Percentiles rank a stretch among this genome's conserved stretches.
phyloP scores from a whole-genome alignment of 2,888 invertebrate genomes.

The Ceramica pisi region DNA sequence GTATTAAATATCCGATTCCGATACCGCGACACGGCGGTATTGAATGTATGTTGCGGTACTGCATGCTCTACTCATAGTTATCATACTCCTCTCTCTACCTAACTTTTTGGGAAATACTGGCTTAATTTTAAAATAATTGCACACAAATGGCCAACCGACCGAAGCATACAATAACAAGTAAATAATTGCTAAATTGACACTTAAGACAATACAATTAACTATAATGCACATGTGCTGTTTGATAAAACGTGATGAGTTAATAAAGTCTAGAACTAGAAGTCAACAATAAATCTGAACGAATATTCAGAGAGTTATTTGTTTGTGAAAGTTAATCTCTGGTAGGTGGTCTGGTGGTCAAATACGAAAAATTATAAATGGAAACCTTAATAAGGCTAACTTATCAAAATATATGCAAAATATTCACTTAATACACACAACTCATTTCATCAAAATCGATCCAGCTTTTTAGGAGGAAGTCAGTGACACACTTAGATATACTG shows the following conservation, averaged over 20 bases:
- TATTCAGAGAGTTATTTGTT: background rate
- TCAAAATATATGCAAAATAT: too few relatives aligned
- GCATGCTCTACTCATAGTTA: too few relatives aligned
- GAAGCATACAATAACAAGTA: constrained; percentile 17
- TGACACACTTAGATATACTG: too few relatives aligned
- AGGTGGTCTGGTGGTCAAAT: too few relatives aligned
- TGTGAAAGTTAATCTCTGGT: too few relatives aligned
- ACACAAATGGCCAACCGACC: background rate
- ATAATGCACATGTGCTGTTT: constrained; percentile 7
- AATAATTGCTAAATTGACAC: constrained; percentile 33
- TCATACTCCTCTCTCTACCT: background rate
- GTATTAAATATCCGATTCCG: too few relatives aligned
- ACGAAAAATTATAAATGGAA: background rate
- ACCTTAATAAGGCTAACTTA: too few relatives aligned
- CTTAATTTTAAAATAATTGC: background rate
- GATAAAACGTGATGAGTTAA: constrained; percentile 10
- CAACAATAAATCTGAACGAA: background rate
- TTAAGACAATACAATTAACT: constrained; percentile 41
- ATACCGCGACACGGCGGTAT: too few relatives aligned
- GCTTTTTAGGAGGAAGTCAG: too few relatives aligned
- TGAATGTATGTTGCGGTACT: too few relatives aligned
- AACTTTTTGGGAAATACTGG: background rate
- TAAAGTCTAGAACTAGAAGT: background rate
- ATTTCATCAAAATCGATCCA: too few relatives aligned
- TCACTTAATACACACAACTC: too few relatives aligned